Evolutionary conservation across 2,113 vertebrate species (phyloP).

Genomic region (Sigmodon hispidus): DNA sequence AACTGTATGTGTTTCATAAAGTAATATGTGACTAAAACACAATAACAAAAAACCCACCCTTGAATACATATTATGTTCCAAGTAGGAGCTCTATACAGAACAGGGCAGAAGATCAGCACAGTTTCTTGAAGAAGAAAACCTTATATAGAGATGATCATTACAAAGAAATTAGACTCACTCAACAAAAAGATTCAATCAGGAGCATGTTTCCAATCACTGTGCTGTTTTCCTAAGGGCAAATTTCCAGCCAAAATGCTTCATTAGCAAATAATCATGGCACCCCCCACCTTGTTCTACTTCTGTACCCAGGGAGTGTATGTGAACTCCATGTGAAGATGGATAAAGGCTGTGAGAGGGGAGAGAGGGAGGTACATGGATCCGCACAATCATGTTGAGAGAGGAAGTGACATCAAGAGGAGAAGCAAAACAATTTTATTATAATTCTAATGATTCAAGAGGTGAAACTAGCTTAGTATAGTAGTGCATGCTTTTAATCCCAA

Average conservation of each 20-base stretch:
- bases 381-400: background rate
- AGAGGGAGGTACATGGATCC: background rate
- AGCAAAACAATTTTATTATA: conserved; percentile 12
- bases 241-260: conserved; percentile 61
- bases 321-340: background rate
- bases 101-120: conserved; percentile 18
- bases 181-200: conserved; percentile 60
- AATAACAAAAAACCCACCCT: background rate
- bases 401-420: conserved; percentile 1
- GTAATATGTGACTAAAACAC: conserved; percentile 47
- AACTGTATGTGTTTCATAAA: conserved; percentile 2
- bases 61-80: background rate
- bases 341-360: background rate
- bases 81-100: background rate
- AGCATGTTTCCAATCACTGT: conserved; percentile 43
- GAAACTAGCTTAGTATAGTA: background rate
- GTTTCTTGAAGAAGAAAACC: conserved; percentile 47
- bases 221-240: conserved; percentile 58
- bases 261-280: conserved; percentile 60
- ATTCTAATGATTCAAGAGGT: conserved; percentile 53
- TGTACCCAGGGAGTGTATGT: conserved; percentile 18
- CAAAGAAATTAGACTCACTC: conserved; percentile 57
- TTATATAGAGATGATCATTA: conserved; percentile 43
- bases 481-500: background rate
- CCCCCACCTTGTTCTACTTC: conserved; percentile 44